These are phyloP conservation scores for Callocephalon fimbriatum DNA, from an alignment of 2,113 vertebrate species.

Conservation along the genomic window DNA sequence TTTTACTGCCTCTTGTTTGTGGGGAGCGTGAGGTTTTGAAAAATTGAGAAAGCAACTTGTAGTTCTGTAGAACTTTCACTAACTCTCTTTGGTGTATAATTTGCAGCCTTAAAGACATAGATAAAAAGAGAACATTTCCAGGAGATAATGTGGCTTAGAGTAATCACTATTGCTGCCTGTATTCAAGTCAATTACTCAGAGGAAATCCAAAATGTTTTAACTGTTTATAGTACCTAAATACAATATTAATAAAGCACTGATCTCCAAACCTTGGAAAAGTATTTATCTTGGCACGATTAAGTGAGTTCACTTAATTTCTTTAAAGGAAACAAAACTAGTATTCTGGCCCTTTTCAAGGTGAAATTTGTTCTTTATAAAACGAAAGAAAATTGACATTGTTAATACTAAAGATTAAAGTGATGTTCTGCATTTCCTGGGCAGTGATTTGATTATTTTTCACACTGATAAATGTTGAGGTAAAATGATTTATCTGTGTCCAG, in stretches of 20 bases:
- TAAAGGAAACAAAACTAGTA: neutral
- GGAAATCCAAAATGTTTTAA: neutral
- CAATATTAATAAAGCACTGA: slow-evolving; percentile 8
- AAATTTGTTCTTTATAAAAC: slow-evolving; percentile 33
- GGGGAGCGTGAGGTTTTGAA: neutral
- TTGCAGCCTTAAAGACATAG: neutral
- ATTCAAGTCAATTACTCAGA: neutral
- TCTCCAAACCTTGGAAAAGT: slow-evolving; percentile 37
- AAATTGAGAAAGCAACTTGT: neutral
- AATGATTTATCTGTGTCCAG: slow-evolving; percentile 48
- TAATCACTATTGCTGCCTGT: neutral
- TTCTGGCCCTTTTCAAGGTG: slow-evolving; percentile 8
- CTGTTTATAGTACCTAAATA: neutral
- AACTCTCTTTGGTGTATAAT: neutral
- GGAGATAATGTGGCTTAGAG: neutral
- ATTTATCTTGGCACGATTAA: slow-evolving; percentile 15
- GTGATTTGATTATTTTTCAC: slow-evolving; percentile 25
- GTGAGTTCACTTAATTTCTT: slow-evolving; percentile 52
- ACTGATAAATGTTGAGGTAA: slow-evolving; percentile 49
- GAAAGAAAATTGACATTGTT: slow-evolving; percentile 17
- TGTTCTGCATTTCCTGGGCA: slow-evolving; percentile 40
- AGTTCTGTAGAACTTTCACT: neutral
- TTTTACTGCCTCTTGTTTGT: neutral
- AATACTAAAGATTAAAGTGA: neutral
- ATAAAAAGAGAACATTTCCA: neutral